Percentiles rank a stretch among this genome's conserved stretches.
phyloP scores from a whole-genome alignment of 2,797 vertebrate genomes.

The Crenichthys baileyi region DNA sequence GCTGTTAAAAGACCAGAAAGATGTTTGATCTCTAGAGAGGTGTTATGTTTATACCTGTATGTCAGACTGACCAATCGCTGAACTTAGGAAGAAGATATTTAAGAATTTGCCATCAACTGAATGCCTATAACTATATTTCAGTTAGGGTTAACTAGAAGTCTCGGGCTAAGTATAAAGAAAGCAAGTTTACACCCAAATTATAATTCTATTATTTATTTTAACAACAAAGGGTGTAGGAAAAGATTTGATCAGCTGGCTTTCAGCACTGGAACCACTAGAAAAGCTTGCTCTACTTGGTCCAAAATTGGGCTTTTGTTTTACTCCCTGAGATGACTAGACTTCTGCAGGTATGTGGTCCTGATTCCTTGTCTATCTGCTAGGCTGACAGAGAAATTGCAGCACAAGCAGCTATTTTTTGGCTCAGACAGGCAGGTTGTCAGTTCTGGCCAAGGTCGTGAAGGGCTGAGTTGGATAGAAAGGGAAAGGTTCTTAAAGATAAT shows the following conservation, averaged over 20 bases:
- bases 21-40: not conserved
- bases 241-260: not conserved
- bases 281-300: no score
- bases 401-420: not conserved
- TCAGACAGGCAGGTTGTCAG: not conserved
- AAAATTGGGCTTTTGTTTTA: not conserved
- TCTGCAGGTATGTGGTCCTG: not conserved
- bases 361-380: not conserved
- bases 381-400: not conserved
- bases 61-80: not conserved
- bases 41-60: no score
- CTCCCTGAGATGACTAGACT: not conserved
- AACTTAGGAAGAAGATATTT: not conserved
- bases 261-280: no score
- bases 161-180: not conserved
- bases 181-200: not conserved
- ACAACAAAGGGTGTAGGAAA: not conserved
- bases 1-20: not conserved
- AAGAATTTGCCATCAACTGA: not conserved
- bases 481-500: not conserved
- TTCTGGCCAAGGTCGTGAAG: not conserved
- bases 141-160: not conserved
- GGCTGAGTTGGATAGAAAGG: not conserved
- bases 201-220: not conserved
- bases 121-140: not conserved